phyloP scores from a whole-genome alignment of 2,797 vertebrate species.

The Sebastes trivittatus region DNA sequence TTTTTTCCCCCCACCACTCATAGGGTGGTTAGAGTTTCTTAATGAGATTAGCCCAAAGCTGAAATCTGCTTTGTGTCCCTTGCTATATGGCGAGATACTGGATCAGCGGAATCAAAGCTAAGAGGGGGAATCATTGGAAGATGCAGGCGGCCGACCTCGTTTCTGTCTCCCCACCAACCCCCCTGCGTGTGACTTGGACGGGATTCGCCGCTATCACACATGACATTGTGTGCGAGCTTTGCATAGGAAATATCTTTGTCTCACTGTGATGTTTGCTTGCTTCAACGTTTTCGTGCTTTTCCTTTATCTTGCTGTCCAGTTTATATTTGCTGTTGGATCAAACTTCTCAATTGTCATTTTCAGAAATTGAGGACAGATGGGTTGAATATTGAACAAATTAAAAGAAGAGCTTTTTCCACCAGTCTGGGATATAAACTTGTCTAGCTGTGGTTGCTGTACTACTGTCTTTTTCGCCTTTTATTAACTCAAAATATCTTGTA shows the following conservation, averaged over 20 bases:
- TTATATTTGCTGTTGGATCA: slow-evolving; percentile 78
- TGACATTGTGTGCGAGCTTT: slow-evolving; percentile 86
- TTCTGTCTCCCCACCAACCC: slow-evolving; percentile 71
- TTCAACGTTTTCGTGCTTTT: slow-evolving; percentile 75
- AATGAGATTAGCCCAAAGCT: slow-evolving; percentile 87
- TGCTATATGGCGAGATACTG: slow-evolving; percentile 83
- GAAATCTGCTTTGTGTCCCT: slow-evolving; percentile 84
- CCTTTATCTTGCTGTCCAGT: slow-evolving; percentile 82
- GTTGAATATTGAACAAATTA: slow-evolving; percentile 73
- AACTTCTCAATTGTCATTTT: slow-evolving; percentile 71
- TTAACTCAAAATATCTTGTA: slow-evolving; percentile 71
- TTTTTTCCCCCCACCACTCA: slow-evolving; percentile 46
- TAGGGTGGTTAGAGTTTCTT: slow-evolving; percentile 86
- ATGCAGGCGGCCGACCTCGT: slow-evolving; percentile 81
- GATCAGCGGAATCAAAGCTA: slow-evolving; percentile 85
- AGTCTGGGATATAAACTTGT: slow-evolving; percentile 74
- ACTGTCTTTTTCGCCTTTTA: slow-evolving; percentile 68
- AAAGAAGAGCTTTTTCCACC: slow-evolving; percentile 57
- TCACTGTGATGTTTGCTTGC: slow-evolving; percentile 77
- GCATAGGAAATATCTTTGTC: slow-evolving; percentile 88
- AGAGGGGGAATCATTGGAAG: slow-evolving; percentile 77
- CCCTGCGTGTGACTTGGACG: slow-evolving; percentile 85
- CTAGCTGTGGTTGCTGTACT: slow-evolving; percentile 68
- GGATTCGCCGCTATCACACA: slow-evolving; percentile 84
- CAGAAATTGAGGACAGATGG: slow-evolving; percentile 77